A percentile compares a stretch with the other conserved stretches of the same genome.
Evolutionary conservation across 2,113 vertebrate genomes (phyloP).

Genomic region (Eleginops maclovinus): DNA sequence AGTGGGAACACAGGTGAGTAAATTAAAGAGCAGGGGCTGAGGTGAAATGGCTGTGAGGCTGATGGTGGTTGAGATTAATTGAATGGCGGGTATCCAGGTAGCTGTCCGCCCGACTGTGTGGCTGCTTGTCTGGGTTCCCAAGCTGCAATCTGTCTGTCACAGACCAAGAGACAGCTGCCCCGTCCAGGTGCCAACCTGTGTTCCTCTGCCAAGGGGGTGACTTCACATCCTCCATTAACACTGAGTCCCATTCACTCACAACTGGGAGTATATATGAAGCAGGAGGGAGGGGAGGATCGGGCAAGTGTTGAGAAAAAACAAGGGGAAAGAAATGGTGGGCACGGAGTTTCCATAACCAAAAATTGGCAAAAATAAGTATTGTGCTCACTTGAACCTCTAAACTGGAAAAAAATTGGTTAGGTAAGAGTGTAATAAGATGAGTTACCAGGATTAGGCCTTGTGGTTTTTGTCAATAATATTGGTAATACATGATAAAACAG

Average conservation of each 20-base stretch:
- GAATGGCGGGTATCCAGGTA: constrained; percentile 62
- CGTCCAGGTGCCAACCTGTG: constrained; percentile 71
- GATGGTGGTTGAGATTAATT: constrained; percentile 68
- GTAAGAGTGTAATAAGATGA: background rate
- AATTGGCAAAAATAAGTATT: constrained; percentile 30
- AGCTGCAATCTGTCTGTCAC: constrained; percentile 70
- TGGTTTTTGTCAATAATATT: constrained; percentile 13
- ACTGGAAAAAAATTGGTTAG: constrained; percentile 34
- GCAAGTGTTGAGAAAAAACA: constrained; percentile 26
- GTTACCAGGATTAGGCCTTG: background rate
- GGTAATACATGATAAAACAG: background rate
- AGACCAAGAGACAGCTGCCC: constrained; percentile 59
- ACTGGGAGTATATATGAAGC: constrained; percentile 42
- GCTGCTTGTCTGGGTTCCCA: constrained; percentile 49
- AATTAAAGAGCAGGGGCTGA: constrained; percentile 40
- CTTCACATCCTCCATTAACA: constrained; percentile 71
- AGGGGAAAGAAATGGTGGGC: constrained; percentile 24
- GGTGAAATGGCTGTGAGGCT: constrained; percentile 41
- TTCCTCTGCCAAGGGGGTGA: constrained; percentile 68
- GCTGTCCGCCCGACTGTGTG: constrained; percentile 39
- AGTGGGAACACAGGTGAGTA: constrained; percentile 61
- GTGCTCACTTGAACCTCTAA: constrained; percentile 30
- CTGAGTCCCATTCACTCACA: constrained; percentile 58
- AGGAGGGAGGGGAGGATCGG: constrained; percentile 36
- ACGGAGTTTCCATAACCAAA: constrained; percentile 22